These are phyloP conservation scores for Barypeithes pellucidus DNA, from an alignment of 2,888 invertebrate species.

Conservation along the genomic window DNA sequence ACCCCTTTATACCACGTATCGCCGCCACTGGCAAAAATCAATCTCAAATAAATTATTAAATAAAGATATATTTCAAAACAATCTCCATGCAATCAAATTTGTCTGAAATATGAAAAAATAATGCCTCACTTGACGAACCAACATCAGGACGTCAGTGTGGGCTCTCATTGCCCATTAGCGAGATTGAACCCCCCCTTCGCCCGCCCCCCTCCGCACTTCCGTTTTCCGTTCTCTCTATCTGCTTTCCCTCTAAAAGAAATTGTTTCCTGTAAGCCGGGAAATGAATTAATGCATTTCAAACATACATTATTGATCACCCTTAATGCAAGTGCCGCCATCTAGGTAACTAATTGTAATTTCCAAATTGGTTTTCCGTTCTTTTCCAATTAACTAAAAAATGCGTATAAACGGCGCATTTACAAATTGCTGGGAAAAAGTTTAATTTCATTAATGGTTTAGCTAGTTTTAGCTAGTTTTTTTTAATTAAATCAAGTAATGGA, in stretches of 20 bases:
- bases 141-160: conserved; percentile 67
- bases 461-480: conserved; percentile 31
- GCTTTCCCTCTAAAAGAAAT: conserved; percentile 67
- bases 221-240: conserved; percentile 68
- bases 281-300: conserved; percentile 71
- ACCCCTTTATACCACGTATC: not conserved
- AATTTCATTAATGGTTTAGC: conserved; percentile 39
- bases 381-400: conserved; percentile 40
- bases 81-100: conserved; percentile 24
- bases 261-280: conserved; percentile 69
- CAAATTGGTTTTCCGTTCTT: conserved; percentile 38
- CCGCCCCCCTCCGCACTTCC: conserved; percentile 56
- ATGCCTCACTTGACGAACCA: conserved; percentile 25
- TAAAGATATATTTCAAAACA: conserved; percentile 5
- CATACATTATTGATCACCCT: conserved; percentile 69
- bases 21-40: not conserved
- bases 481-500: conserved; percentile 25
- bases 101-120: conserved; percentile 25
- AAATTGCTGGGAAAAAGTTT: conserved; percentile 39
- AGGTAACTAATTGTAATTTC: conserved; percentile 30
- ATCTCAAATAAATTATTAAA: not conserved
- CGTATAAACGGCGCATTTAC: conserved; percentile 41
- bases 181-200: conserved; percentile 68
- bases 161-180: conserved; percentile 70
- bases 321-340: conserved; percentile 72